These are phyloP conservation scores for Salvelinus alpinus DNA, from an alignment of 2,113 vertebrate genomes.

Conservation along the genomic window DNA sequence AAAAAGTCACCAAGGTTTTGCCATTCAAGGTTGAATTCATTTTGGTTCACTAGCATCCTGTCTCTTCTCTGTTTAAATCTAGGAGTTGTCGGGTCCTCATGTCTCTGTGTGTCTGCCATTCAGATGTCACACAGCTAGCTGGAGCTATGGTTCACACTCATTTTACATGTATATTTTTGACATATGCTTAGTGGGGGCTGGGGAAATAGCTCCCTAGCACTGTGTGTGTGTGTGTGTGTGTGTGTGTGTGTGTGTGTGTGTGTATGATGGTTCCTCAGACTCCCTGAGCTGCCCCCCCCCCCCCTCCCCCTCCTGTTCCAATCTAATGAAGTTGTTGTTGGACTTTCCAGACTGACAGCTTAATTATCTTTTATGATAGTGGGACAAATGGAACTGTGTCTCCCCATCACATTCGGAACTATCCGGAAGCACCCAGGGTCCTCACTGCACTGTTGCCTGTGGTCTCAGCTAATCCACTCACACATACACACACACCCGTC, in stretches of 20 bases:
- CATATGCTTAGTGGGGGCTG: conserved; percentile 69
- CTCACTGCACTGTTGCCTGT: conserved; percentile 74
- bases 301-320: conserved; percentile 75
- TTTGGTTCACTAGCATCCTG: conserved; percentile 61
- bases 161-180: conserved; percentile 73
- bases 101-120: conserved; percentile 18
- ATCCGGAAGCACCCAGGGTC: conserved; percentile 83
- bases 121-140: conserved; percentile 43
- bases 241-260: conserved; percentile 21
- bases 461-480: conserved; percentile 85
- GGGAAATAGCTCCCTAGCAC: conserved; percentile 39
- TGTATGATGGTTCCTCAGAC: conserved; percentile 2
- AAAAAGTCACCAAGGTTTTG: conserved; percentile 67
- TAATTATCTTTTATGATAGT: conserved; percentile 99
- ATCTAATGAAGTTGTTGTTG: conserved; percentile 98
- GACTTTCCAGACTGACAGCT: conserved; percentile 95
- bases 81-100: conserved; percentile 20
- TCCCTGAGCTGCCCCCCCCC: conserved; percentile 58
- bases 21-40: conserved; percentile 73
- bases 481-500: conserved; percentile 53
- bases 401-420: conserved; percentile 94
- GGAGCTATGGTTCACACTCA: conserved; percentile 35
- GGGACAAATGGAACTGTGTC: conserved; percentile 99
- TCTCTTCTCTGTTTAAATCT: conserved; percentile 68
- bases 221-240: conserved; percentile 8